These are phyloP conservation scores for Ichneumoninae sp. DNA, from an alignment of 2,888 invertebrate genomes.

Conservation along the genomic window DNA sequence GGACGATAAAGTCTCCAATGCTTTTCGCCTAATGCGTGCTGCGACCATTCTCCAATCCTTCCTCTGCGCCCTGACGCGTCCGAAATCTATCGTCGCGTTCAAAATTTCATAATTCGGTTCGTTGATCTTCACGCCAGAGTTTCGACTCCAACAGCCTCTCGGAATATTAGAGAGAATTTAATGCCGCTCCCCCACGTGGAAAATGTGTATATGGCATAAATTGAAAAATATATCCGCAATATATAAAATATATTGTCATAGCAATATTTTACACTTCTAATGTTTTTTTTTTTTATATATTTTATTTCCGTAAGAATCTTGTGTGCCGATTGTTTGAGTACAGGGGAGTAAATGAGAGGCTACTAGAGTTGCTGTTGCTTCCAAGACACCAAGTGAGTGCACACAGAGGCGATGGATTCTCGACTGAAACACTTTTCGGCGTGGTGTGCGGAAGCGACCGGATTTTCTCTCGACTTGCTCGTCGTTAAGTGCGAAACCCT, in stretches of 20 bases:
- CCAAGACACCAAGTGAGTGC: constrained; percentile 9
- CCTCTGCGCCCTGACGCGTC: not conserved
- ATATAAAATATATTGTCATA: not conserved
- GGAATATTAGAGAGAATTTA: not conserved
- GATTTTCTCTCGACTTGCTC: constrained; percentile 16
- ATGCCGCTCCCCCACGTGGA: not conserved
- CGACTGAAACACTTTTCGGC: constrained; percentile 19
- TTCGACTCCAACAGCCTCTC: not conserved
- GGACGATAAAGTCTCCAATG: constrained; percentile 10
- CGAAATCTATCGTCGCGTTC: not conserved
- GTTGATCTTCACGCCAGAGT: not conserved
- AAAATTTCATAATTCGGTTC: not conserved
- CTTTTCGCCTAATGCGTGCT: constrained; percentile 5
- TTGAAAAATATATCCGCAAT: not conserved
- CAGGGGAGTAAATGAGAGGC: constrained; percentile 16
- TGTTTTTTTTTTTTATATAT: not conserved
- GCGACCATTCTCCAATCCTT: not conserved
- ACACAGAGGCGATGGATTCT: constrained; percentile 11
- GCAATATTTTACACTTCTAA: not conserved
- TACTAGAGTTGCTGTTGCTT: constrained; percentile 9
- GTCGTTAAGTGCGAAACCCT: constrained; percentile 29
- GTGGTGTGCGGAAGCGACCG: constrained; percentile 4
- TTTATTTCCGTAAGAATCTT: not conserved
- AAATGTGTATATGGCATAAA: no score
- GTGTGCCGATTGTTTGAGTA: constrained; percentile 10